Evolutionary conservation across 2,113 vertebrate genomes (phyloP), one percentile per base, ranked within the genome.

Genomic region (Mola mola): DNA sequence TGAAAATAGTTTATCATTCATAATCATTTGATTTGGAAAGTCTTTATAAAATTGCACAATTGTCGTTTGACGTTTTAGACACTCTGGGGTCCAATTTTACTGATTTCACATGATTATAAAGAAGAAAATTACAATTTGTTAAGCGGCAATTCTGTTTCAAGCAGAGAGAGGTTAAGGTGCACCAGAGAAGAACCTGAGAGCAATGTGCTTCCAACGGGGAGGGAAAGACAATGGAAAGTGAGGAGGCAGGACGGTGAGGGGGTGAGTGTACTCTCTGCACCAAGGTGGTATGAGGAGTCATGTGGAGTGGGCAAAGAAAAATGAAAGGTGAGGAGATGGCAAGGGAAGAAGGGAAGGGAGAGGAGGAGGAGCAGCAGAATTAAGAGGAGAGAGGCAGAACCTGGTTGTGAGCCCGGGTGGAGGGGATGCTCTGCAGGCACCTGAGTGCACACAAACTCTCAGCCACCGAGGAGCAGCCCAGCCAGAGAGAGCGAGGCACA

Each of bases 371-470:
- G 71, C 72, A 86, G 79, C 83, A 87, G 89, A 87, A 87, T 85
- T 87, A 82, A 88, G 89, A 90, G 90, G 86, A 90, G 90, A 92
- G 85, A 90, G 89, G 96, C 95, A 97, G 91, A 92, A 92, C 97
- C 97, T 99, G 97, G 95, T 92, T 92, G 91, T 98, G 96, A 96
- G 95, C 96, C 95, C 95, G 96, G 95, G 95, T 96, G 95, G 95
- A 96, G 94, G 96, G 96, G 94, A 99, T 97, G 96, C 96, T 98
- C 95, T 98, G 96, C 95, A 98, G 96, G 95, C 96, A 99, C 94
- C 96, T 98, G 95, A 99, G 96, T 96, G 97, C 96, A 96, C 96
- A 98, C 96, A 99, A 97, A 96, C 97, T 98, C 96, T 99, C 96
- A 95, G 96, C 96, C 95, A 98, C 96, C 95, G 95, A 98, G 94